Conservation (phyloP, 1,140 invertebrate species). For the Lutraria rhynchaena region DNA sequence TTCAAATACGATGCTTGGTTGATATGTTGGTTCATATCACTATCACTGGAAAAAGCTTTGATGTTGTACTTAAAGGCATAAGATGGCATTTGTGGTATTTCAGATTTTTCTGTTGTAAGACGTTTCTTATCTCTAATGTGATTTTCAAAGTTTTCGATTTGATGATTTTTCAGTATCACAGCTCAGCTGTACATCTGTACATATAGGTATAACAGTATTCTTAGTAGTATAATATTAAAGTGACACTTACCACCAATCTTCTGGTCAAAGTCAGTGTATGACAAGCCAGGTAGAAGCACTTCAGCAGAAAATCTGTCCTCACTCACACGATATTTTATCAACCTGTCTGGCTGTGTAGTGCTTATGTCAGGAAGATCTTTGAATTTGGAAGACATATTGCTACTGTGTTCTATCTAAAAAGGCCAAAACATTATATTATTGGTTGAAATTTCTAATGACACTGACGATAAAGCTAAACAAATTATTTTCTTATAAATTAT, state of each 20-base stretch:
- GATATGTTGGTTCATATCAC: conserved; percentile 53
- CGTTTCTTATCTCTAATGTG: neutral
- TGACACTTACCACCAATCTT: conserved; percentile 51
- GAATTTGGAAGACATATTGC: conserved; percentile 34
- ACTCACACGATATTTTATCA: conserved; percentile 48
- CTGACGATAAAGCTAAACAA: too few relatives aligned
- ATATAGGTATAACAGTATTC: too few relatives aligned
- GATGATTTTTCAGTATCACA: too few relatives aligned
- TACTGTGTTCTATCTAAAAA: too few relatives aligned
- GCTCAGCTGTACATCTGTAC: too few relatives aligned
- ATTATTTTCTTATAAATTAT: too few relatives aligned
- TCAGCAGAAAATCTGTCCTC: conserved; percentile 48
- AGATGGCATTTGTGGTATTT: neutral
- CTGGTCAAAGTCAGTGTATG: conserved; percentile 54
- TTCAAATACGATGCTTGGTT: conserved; percentile 55
- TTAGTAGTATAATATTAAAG: too few relatives aligned
- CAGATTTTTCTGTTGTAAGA: neutral
- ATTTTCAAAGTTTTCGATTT: neutral
- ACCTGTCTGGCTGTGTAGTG: conserved; percentile 41
- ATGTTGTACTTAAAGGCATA: conserved; percentile 7
- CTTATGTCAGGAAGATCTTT: conserved; percentile 37
- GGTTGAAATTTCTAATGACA: too few relatives aligned
- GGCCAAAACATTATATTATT: too few relatives aligned
- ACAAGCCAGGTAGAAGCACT: conserved; percentile 39
- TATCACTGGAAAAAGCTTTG: conserved; percentile 49